Base-by-base conservation (phyloP, 2,888 invertebrate species). In the Athrips mouffetella region DNA sequence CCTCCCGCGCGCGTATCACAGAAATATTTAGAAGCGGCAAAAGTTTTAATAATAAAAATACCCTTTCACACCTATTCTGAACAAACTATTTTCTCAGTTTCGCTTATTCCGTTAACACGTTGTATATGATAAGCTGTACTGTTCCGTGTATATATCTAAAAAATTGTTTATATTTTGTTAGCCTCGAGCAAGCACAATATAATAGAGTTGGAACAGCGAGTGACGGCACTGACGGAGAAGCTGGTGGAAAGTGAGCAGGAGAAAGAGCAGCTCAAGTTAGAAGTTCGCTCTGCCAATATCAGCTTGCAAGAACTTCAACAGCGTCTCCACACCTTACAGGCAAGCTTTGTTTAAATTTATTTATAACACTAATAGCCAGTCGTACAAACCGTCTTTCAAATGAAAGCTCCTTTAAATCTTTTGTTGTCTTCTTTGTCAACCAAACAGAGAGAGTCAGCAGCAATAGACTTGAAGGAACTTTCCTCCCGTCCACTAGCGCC, bases 271-370 rank as follows among this genome's bases (percentile, higher is more conserved):
- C 59, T 89, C n/a, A 72, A 68, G 18, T 49, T 85, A 45, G 88
- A 89, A 49, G 59, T 89, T 16, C 70, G 79, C 7, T 78, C 88
- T 0, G 73, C 86, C 16, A 81, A 76, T 52, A 72, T 82, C 6
- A 79, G 79, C 47, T 63, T 89, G 8, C 88, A 86, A 51, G 86
- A 89, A 52, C 74, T 80, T 2, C 88, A 89, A 51, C 87, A 87
- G 50, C 72, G 81, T 37, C 62, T 89, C 4, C 88, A 88, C 49
- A 78, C 80, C 2, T 54, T 83, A 47, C 86, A 89, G 80, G 82
- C 27, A n/a, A n/a, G n/a, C n/a, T n/a, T n/a, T n/a, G n/a, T n/a
- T n/a, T n/a, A n/a, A n/a, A n/a, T n/a, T n/a, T n/a, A n/a, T n/a
- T n/a, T n/a, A n/a, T n/a, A n/a, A n/a, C n/a, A n/a, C n/a, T n/a